These are phyloP conservation scores for Zonitis immaculata DNA, from an alignment of 2,888 invertebrate genomes.

Conservation along the genomic window DNA sequence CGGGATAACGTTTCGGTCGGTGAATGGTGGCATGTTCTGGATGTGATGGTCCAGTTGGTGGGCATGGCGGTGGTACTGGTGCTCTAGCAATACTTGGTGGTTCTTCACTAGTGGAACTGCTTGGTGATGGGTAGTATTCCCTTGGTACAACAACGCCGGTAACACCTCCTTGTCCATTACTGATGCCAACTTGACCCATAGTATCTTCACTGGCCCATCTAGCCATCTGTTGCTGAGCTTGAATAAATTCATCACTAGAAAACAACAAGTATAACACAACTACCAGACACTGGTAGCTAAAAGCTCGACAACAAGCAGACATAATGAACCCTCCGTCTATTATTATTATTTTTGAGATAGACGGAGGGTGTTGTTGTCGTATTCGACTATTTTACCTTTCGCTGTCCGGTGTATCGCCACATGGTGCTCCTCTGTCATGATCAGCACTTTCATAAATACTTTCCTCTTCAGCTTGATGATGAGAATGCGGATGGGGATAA, in stretches of 20 bases:
- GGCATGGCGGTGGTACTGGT: conserved; percentile 48
- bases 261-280: conserved; percentile 74
- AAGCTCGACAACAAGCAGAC: conserved; percentile 5
- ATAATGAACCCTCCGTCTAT: not conserved
- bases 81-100: conserved; percentile 55
- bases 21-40: conserved; percentile 54
- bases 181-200: conserved; percentile 49
- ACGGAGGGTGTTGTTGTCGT: not conserved
- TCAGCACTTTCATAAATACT: conserved; percentile 85
- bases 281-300: conserved; percentile 48
- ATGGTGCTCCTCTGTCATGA: conserved; percentile 61
- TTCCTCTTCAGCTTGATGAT: conserved; percentile 67
- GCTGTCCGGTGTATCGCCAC: conserved; percentile 80
- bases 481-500: conserved; percentile 47
- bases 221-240: conserved; percentile 95
- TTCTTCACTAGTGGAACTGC: conserved; percentile 52
- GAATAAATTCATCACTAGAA: conserved; percentile 96
- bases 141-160: conserved; percentile 53
- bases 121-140: conserved; percentile 57
- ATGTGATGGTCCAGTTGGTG: conserved; percentile 42
- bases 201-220: conserved; percentile 89
- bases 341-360: not conserved
- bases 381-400: conserved; percentile 65
- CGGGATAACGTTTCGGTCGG: conserved; percentile 61
- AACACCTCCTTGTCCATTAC: conserved; percentile 39